Conservation (phyloP, 2,888 invertebrate genomes). For the Morinoia aosen region DNA sequence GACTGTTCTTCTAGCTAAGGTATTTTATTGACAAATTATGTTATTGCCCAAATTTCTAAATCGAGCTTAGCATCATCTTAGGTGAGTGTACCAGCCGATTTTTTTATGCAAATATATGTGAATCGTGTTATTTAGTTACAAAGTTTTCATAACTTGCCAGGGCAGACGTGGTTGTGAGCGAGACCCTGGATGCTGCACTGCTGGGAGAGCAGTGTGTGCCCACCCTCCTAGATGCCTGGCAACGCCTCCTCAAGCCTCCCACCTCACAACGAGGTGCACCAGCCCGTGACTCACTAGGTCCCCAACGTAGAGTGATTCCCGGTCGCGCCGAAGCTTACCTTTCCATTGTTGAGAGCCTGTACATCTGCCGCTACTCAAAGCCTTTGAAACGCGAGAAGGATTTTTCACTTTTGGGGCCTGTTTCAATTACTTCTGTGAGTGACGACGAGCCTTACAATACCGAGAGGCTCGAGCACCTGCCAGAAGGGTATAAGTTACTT, state of each 20-base stretch:
- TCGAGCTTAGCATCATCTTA: too few species aligned
- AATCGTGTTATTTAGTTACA: not conserved
- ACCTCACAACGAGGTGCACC: slow-evolving; percentile 62
- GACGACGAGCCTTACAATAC: slow-evolving; percentile 79
- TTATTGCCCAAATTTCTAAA: too few species aligned
- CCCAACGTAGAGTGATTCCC: slow-evolving; percentile 76
- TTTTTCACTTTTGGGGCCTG: slow-evolving; percentile 67
- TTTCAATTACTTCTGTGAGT: slow-evolving; percentile 68
- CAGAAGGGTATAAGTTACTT: slow-evolving; percentile 75
- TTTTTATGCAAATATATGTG: not conserved
- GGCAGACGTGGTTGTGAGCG: slow-evolving; percentile 80
- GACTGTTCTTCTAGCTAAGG: too few species aligned
- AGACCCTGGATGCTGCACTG: slow-evolving; percentile 84
- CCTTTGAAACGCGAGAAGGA: slow-evolving; percentile 68
- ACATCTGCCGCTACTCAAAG: slow-evolving; percentile 74
- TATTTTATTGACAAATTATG: too few species aligned
- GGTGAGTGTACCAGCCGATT: not conserved
- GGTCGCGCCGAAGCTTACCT: slow-evolving; percentile 78
- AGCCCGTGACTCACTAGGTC: not conserved
- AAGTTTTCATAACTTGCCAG: slow-evolving; percentile 68
- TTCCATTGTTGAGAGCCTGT: slow-evolving; percentile 77
- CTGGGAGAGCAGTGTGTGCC: slow-evolving; percentile 83
- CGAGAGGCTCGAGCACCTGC: slow-evolving; percentile 77
- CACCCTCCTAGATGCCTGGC: slow-evolving; percentile 80
- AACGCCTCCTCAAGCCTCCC: slow-evolving; percentile 75